These are phyloP conservation scores for Stichodactyla mertensii DNA, from an alignment of 64 coral and sea anemone genomes.

Conservation along the genomic window DNA sequence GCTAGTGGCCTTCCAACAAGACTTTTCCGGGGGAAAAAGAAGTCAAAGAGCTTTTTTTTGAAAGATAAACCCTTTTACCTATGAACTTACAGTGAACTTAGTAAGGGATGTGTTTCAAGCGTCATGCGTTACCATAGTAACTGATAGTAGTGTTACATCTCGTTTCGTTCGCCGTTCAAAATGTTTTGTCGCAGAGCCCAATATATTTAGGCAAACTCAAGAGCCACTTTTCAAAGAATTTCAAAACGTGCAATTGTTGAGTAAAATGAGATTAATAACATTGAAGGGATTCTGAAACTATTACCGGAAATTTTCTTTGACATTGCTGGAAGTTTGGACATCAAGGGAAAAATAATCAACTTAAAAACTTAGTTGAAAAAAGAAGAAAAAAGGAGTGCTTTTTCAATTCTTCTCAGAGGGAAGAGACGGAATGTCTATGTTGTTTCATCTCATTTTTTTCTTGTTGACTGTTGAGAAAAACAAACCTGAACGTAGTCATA, in stretches of 20 bases:
- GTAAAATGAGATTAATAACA: conserved; percentile 8
- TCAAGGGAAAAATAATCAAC: neutral
- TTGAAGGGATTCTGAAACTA: neutral
- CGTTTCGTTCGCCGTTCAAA: neutral
- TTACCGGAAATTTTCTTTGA: conserved; percentile 2
- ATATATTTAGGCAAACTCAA: neutral
- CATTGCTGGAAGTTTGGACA: conserved; percentile 9
- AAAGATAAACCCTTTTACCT: neutral
- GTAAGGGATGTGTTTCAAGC: neutral
- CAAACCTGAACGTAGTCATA: neutral
- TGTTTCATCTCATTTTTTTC: neutral
- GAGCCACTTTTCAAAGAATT: conserved; percentile 3
- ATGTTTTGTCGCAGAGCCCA: neutral
- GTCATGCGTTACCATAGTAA: neutral
- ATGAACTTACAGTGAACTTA: neutral
- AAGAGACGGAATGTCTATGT: neutral
- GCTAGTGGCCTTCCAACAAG: neutral
- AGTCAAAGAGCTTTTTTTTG: neutral
- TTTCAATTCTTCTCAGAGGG: neutral
- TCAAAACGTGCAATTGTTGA: neutral
- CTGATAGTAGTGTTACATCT: neutral
- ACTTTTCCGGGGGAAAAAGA: neutral
- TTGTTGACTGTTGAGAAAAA: neutral
- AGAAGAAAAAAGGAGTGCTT: neutral
- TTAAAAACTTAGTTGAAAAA: neutral